phyloP scores from a whole-genome alignment of 2,797 vertebrate genomes.

The Acipenser ruthenus region DNA sequence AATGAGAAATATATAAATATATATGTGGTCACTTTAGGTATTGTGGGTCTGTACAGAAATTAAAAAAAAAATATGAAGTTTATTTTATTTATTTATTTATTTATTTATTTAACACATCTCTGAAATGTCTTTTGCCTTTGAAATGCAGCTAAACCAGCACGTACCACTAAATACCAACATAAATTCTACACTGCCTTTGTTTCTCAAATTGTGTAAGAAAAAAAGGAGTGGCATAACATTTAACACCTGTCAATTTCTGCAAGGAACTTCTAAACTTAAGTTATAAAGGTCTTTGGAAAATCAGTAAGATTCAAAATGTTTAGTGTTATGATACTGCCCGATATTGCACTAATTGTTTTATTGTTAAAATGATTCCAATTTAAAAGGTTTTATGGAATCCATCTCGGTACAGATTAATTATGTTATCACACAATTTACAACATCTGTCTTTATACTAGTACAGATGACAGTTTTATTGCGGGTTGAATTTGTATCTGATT shows the following conservation, averaged over 20 bases:
- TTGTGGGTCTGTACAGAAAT: too few relatives aligned
- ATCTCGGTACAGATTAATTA: slow-evolving; percentile 77
- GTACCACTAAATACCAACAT: background rate
- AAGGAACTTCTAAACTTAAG: too few relatives aligned
- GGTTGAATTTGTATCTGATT: slow-evolving; percentile 69
- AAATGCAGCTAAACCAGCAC: background rate
- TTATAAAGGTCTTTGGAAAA: slow-evolving; percentile 64
- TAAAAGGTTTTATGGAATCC: slow-evolving; percentile 79
- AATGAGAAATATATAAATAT: too few relatives aligned
- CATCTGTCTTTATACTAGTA: slow-evolving; percentile 79
- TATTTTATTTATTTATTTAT: too few relatives aligned
- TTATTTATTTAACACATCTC: background rate
- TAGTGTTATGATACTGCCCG: slow-evolving; percentile 66
- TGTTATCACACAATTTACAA: slow-evolving; percentile 80
- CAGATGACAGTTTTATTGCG: slow-evolving; percentile 86
- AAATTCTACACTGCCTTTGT: slow-evolving; percentile 15
- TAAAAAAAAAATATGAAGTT: too few relatives aligned
- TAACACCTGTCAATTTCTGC: too few relatives aligned
- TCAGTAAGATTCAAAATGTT: slow-evolving; percentile 60
- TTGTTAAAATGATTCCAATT: slow-evolving; percentile 82
- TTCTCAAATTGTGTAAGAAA: slow-evolving; percentile 15
- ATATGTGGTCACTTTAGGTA: too few relatives aligned
- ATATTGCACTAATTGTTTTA: slow-evolving; percentile 77
- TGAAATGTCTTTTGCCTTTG: slow-evolving; percentile 14
- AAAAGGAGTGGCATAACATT: too few relatives aligned